Percentiles rank a stretch among this genome's conserved stretches.
Evolutionary conservation across 2,113 vertebrate genomes (phyloP).

Genomic region (Cololabis saira): DNA sequence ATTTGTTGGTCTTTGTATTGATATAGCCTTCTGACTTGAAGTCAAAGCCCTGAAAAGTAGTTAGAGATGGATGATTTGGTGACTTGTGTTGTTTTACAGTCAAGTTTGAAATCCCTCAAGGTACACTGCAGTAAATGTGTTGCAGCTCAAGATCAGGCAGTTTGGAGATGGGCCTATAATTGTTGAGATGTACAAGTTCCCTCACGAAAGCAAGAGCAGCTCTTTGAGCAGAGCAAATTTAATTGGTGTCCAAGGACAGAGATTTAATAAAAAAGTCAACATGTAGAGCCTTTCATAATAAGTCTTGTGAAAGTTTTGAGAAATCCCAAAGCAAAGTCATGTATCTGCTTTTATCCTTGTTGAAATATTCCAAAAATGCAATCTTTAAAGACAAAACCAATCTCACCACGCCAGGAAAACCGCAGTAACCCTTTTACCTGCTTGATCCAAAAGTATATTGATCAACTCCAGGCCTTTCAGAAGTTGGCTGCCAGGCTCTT

Average conservation of each 20-base stretch:
- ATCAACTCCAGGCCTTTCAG: conserved; percentile 5
- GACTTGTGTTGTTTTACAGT: too few relatives aligned
- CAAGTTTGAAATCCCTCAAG: too few relatives aligned
- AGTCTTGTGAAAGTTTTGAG: background rate
- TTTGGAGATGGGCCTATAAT: background rate
- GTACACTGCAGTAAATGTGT: too few relatives aligned
- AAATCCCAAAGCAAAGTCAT: background rate
- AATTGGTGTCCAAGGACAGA: background rate
- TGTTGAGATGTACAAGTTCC: background rate
- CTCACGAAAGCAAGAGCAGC: background rate
- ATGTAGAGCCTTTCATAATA: too few relatives aligned
- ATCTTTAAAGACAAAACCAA: background rate
- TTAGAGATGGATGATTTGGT: too few relatives aligned
- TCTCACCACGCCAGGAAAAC: background rate
- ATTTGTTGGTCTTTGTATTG: too few relatives aligned
- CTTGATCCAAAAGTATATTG: background rate
- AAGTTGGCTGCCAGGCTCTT: background rate
- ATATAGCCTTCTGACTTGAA: too few relatives aligned
- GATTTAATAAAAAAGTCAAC: too few relatives aligned
- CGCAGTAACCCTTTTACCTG: background rate
- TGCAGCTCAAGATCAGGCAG: too few relatives aligned
- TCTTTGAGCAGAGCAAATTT: background rate
- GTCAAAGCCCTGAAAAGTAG: too few relatives aligned
- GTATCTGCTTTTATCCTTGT: background rate
- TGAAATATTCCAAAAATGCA: background rate